Base-by-base conservation (phyloP, 2,797 vertebrate species). In the Acanthornis magna region DNA sequence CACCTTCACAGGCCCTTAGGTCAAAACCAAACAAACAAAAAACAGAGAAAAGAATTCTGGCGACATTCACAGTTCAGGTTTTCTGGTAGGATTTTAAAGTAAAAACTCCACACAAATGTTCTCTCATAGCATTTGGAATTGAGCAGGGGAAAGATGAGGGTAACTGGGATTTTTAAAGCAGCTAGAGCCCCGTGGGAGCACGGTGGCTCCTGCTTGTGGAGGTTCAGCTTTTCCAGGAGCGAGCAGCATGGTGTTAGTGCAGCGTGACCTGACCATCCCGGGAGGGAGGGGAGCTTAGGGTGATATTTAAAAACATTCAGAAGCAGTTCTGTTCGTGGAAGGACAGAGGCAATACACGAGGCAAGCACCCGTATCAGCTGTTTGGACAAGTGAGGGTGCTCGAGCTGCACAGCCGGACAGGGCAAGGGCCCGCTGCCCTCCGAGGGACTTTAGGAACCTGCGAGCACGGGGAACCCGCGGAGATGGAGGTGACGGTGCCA, bases 81-180 rank as follows among this genome's bases (percentile, higher is more conserved):
- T 85, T 32, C 34, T 19, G 40, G 18, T 17, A 45, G 40, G 20
- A 61, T 29, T 61, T 70, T 40, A 7, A 61, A 50, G 36, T 16
- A 23, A 63, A 62, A 83, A 11, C 17, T 20, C 27, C 2, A 43
- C 5, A 12, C 18, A 10, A 16, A 21, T 5, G 32, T 23, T 42
- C 27, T 40, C 42, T 5, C 19, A 1, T 0, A 42, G 19, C 7
- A 23, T 15, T 32, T 54, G 40, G 30, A n/a, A 26, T 0, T 13
- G 50, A 7, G 32, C 34, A 27, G 63, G 25, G 22, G 30, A 12
- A 42, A 32, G 21, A 10, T 7, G 5, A 19, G 51, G 13, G 17
- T 2, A 29, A 20, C 6, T 11, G 5, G 15, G 15, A 8, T 2
- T 34, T 32, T 34, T 4, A 1, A 3, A 27, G 14, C 51, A 36